Evolutionary conservation across 2,113 vertebrate genomes (phyloP).

Genomic region (Neomonachus schauinslandi): DNA sequence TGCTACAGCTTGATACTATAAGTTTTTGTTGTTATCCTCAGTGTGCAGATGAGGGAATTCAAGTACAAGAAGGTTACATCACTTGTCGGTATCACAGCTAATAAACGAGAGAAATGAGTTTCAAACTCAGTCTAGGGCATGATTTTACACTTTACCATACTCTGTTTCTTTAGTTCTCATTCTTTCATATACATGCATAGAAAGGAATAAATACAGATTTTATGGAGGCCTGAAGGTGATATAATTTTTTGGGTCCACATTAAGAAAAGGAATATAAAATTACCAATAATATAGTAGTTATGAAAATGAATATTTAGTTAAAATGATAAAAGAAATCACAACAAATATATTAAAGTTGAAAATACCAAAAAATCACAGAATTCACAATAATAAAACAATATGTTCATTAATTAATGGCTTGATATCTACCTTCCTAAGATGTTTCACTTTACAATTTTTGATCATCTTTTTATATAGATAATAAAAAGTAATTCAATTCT

Average conservation of each 20-base stretch:
- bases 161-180: neutral
- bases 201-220: neutral
- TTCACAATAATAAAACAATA: neutral
- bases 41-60: neutral
- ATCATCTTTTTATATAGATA: neutral
- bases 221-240: neutral
- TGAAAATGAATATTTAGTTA: neutral
- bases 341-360: neutral
- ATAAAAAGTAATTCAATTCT: neutral
- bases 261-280: neutral
- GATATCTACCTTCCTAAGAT: neutral
- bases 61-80: neutral
- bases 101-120: neutral
- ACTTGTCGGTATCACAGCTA: neutral
- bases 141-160: neutral
- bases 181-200: neutral
- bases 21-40: neutral
- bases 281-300: neutral
- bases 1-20: neutral
- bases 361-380: neutral
- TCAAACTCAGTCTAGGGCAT: neutral
- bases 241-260: neutral
- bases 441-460: neutral
- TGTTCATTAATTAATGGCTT: neutral
- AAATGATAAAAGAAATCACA: neutral